Conservation (phyloP, 2,797 vertebrate genomes). For the Oryzias dopingdopingensis region DNA sequence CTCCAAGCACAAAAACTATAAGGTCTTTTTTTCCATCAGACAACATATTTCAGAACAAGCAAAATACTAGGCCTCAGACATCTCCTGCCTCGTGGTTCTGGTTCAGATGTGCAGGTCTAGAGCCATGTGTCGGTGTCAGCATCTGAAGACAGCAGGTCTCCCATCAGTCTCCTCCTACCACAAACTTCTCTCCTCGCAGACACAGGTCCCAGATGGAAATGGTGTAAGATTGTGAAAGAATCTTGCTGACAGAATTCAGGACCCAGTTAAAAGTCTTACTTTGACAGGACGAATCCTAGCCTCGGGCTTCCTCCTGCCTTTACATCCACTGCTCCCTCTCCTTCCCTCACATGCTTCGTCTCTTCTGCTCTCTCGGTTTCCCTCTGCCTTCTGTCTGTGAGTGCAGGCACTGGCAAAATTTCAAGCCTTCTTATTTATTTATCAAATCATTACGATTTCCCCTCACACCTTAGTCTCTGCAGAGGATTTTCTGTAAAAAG, state of each 20-base stretch:
- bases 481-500: conserved; percentile 48
- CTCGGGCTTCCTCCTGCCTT: conserved; percentile 57
- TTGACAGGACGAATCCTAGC: conserved; percentile 75
- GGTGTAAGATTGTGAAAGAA: conserved; percentile 66
- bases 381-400: conserved; percentile 40
- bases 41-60: conserved; percentile 26
- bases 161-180: conserved; percentile 41
- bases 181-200: conserved; percentile 35
- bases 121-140: conserved; percentile 57
- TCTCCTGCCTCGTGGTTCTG: conserved; percentile 54
- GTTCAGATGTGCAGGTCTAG: conserved; percentile 36
- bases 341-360: conserved; percentile 25
- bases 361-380: conserved; percentile 25
- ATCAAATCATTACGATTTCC: conserved; percentile 68
- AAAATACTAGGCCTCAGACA: conserved; percentile 39
- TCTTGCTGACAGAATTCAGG: conserved; percentile 72
- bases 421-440: conserved; percentile 72
- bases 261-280: conserved; percentile 75
- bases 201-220: conserved; percentile 61
- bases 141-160: conserved; percentile 48
- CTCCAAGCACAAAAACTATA: conserved; percentile 31
- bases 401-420: conserved; percentile 53
- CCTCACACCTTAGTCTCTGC: conserved; percentile 40
- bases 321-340: conserved; percentile 44
- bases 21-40: conserved; percentile 40